A percentile compares a stretch with the other conserved stretches of the same genome.
Evolutionary conservation across 2,888 invertebrate genomes (phyloP).

Genomic region (Caprella mutica): DNA sequence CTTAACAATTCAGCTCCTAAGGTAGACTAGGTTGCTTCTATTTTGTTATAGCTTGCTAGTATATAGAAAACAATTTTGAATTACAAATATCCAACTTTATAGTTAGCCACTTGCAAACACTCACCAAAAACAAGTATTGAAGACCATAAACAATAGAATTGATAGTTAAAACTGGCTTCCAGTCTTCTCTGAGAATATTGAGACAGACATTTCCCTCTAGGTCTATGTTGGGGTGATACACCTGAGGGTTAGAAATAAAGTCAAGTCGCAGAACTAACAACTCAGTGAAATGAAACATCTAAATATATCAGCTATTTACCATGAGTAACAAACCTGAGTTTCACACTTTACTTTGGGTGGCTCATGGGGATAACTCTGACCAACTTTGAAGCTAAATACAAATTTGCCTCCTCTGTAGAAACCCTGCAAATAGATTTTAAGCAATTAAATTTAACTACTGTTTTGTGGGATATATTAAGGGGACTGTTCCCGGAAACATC

Average conservation of each 20-base stretch:
- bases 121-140: constrained; percentile 88
- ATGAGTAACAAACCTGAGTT: constrained; percentile 24
- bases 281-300: too few species aligned
- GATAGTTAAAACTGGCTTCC: constrained; percentile 96
- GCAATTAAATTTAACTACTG: too few species aligned
- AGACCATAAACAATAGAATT: constrained; percentile 96
- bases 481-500: too few species aligned
- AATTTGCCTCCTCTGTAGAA: constrained; percentile 90
- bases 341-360: constrained; percentile 96
- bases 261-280: too few species aligned
- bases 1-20: too few species aligned
- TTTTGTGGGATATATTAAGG: too few species aligned
- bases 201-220: constrained; percentile 94
- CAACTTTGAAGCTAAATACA: constrained; percentile 93
- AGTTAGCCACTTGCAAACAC: constrained; percentile 37
- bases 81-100: neutral
- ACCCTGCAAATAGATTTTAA: constrained; percentile 50
- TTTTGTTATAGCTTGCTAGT: too few species aligned
- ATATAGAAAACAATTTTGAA: neutral
- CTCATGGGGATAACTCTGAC: constrained; percentile 94
- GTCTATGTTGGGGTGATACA: constrained; percentile 97
- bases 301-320: neutral
- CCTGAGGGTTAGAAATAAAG: too few species aligned
- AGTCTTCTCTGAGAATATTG: constrained; percentile 94
- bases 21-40: too few species aligned